Percentiles rank a stretch among this genome's conserved stretches.
Evolutionary conservation across 2,113 vertebrate species (phyloP).

Genomic region (Dolichotis patagonum): DNA sequence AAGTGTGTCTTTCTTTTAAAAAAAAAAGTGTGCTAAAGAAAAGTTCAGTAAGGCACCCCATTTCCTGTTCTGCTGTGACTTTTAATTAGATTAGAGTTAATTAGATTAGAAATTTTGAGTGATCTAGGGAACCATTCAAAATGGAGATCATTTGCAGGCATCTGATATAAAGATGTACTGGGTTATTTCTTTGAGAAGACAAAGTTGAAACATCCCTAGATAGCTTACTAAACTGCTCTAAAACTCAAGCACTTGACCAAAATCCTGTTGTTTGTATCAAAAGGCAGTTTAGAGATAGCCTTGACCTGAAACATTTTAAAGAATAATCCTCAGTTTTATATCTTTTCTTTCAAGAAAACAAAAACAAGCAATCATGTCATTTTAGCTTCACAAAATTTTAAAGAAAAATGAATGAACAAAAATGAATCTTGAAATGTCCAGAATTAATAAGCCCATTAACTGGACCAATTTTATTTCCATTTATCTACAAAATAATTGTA

Average conservation of each 20-base stretch:
- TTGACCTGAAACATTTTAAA: constrained; percentile 21
- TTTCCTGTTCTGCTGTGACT: not conserved
- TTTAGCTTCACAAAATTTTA: not conserved
- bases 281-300: constrained; percentile 33
- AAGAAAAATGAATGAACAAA: not conserved
- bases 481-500: constrained; percentile 40
- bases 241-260: not conserved
- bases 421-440: not conserved
- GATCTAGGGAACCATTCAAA: constrained; percentile 31
- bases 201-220: not conserved
- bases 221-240: not conserved
- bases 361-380: not conserved
- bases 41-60: not conserved
- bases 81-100: constrained; percentile 7
- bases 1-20: not conserved
- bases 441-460: not conserved
- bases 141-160: constrained; percentile 29
- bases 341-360: not conserved
- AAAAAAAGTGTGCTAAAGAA: not conserved
- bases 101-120: not conserved
- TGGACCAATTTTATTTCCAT: constrained; percentile 44
- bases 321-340: not conserved
- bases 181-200: constrained; percentile 4
- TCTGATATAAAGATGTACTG: not conserved
- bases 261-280: not conserved